Base-by-base conservation (phyloP, 1,140 invertebrate species). In the Formica exsecta region DNA sequence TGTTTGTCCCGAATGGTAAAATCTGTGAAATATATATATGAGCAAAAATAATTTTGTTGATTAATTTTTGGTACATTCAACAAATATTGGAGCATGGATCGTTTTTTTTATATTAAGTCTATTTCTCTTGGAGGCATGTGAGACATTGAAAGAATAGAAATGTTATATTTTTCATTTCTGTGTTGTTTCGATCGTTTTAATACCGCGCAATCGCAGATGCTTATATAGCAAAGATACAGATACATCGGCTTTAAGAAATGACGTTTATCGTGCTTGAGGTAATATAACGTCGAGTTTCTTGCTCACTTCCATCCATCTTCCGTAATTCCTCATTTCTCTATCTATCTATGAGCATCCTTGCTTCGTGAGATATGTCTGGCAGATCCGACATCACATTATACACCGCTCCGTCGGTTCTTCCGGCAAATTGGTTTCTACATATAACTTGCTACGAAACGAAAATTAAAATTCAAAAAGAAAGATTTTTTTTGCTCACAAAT, bases 261-360 rank as follows among this genome's bases (percentile, higher is more conserved):
- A 83, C 68, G 79, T 83, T 83, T 83, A 83, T 83, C 79, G 79
- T 83, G 79, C 79, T 83, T 83, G 79, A 74, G 68, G 79, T 83
- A 83, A 83, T 83, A 83, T 83, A 83, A 83, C 68, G 68, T 83
- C 79, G 79, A 83, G 79, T 83, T 83, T 83, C 79, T 83, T 74
- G 79, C 79, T 83, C 79, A 83, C 68, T 61, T 83, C 79, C 79
- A 83, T 83, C 79, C 79, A 83, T 83, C 79, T 83, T 83, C 79
- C 29, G 79, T 83, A 83, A 83, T 83, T 83, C 68, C 79, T 83
- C 68, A 83, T 83, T 83, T 83, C 79, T 83, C 66, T 73, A 73
- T 83, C 66, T 83, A 83, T 83, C 79, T 83, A 83, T 83, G 66
- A 83, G 68, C 79, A 83, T 83, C 68, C 79, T 62, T 73, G 68